Evolutionary conservation across 1,140 invertebrate species (phyloP).

Genomic region (Parapsyche elsis): DNA sequence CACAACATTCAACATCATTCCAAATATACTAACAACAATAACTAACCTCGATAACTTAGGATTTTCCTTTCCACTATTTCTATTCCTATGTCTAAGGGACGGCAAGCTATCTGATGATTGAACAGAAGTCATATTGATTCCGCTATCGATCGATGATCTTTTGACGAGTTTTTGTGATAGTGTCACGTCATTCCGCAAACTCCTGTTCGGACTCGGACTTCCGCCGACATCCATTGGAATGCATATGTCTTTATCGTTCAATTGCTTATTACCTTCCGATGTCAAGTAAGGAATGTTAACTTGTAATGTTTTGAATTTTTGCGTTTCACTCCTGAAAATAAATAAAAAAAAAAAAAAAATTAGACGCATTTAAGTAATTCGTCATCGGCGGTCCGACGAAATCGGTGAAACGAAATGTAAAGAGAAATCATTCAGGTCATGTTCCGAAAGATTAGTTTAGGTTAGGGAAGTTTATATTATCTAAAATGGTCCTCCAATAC

Average conservation of each 20-base stretch:
- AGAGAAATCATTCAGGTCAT: no score
- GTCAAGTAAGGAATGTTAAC: conserved; percentile 55
- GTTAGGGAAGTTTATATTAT: no score
- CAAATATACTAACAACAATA: neutral
- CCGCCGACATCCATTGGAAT: conserved; percentile 54
- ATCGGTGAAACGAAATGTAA: no score
- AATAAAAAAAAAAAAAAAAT: no score
- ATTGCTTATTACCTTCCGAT: conserved; percentile 32
- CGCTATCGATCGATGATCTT: conserved; percentile 85
- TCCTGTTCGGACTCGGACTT: conserved; percentile 63
- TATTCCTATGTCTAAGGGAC: conserved; percentile 58
- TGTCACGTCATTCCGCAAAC: conserved; percentile 50
- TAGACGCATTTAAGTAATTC: no score
- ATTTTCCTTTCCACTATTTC: conserved; percentile 58
- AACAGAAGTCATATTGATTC: conserved; percentile 80
- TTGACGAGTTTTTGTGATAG: conserved; percentile 73
- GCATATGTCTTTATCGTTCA: conserved; percentile 49
- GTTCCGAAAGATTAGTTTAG: no score
- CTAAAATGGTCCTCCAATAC: no score
- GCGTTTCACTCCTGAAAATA: conserved; percentile 63
- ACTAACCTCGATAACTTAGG: conserved; percentile 68
- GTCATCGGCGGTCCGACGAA: no score
- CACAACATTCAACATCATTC: neutral
- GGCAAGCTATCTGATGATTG: conserved; percentile 61
- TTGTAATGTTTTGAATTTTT: conserved; percentile 65